Conservation (phyloP, 2,797 vertebrate genomes). For the Eulemur mongoz region DNA sequence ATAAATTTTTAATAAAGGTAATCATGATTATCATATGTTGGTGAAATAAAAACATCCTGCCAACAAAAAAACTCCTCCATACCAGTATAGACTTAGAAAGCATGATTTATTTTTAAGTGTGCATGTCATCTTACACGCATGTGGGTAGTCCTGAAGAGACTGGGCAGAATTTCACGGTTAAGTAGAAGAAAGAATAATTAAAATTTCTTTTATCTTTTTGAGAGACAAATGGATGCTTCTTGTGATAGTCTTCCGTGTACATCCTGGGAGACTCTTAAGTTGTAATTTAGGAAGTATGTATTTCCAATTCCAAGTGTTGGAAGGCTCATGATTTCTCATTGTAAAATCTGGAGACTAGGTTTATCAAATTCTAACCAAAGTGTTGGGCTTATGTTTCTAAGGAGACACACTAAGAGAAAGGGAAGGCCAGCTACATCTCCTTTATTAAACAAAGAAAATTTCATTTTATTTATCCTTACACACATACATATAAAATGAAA, state of each 20-base stretch:
- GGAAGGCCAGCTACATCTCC: background rate
- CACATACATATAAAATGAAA: background rate
- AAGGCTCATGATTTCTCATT: background rate
- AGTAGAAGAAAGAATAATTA: background rate
- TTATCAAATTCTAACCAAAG: background rate
- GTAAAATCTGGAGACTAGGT: background rate
- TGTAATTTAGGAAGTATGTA: background rate
- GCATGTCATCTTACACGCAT: background rate
- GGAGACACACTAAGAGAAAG: background rate
- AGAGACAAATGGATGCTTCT: background rate
- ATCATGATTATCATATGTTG: background rate
- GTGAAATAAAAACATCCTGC: background rate
- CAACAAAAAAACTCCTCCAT: background rate
- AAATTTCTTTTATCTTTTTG: background rate
- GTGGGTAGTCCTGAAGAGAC: background rate
- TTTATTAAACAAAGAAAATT: slow-evolving; percentile 22
- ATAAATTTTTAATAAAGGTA: background rate
- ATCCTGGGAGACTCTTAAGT: background rate
- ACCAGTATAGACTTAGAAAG: background rate
- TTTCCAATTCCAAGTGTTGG: background rate
- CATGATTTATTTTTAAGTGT: background rate
- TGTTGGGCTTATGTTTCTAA: background rate
- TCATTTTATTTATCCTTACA: background rate
- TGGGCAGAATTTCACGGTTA: background rate
- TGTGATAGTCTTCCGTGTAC: background rate